Conservation (phyloP, 2,888 invertebrate genomes). For the Erannis defoliaria region DNA sequence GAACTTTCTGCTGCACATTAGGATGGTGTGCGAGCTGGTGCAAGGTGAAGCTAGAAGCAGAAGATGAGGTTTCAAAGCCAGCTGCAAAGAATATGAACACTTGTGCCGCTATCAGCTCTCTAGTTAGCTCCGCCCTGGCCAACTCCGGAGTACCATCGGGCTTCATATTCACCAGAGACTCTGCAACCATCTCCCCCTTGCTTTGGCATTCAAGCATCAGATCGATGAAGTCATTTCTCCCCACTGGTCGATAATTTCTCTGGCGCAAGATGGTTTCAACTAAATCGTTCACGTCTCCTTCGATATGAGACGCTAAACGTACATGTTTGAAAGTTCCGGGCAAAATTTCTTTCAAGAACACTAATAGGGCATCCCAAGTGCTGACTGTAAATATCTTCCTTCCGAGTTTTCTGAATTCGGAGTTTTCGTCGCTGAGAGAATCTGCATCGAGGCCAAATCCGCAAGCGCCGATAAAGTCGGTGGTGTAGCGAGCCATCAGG, state of each 20-base stretch:
- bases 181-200: slow-evolving; percentile 1
- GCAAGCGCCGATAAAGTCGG: slow-evolving; percentile 3
- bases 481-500: slow-evolving; percentile 9
- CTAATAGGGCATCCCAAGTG: neutral
- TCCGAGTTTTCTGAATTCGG: slow-evolving; percentile 8
- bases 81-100: slow-evolving; percentile 8
- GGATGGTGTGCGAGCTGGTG: slow-evolving; percentile 5
- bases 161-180: neutral
- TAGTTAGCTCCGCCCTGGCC: neutral
- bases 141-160: neutral
- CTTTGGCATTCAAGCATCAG: slow-evolving; percentile 28
- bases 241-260: slow-evolving; percentile 26
- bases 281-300: neutral
- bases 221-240: slow-evolving; percentile 36
- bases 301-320: neutral
- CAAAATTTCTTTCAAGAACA: neutral
- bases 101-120: slow-evolving; percentile 2
- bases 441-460: slow-evolving; percentile 11
- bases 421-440: slow-evolving; percentile 8
- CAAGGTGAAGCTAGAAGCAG: slow-evolving; percentile 3
- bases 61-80: slow-evolving; percentile 7
- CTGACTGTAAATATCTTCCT: neutral
- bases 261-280: slow-evolving; percentile 15
- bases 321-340: neutral
- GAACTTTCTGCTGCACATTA: neutral